phyloP scores from a whole-genome alignment of 2,113 vertebrate species.

The Glaucomys volans region DNA sequence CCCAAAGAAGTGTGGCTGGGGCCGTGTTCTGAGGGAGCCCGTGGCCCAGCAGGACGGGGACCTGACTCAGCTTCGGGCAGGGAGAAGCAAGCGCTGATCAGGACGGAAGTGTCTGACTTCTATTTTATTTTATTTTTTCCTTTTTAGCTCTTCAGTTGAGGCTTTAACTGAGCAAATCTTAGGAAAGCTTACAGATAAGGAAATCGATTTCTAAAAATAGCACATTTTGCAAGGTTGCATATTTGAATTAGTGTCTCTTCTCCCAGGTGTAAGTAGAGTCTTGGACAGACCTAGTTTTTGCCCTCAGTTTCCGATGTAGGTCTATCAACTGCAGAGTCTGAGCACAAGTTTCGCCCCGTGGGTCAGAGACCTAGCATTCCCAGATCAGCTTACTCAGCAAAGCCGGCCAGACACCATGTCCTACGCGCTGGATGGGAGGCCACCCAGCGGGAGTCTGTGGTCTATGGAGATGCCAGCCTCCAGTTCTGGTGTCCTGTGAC shows the following conservation, averaged over 20 bases:
- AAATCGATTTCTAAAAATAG: background rate
- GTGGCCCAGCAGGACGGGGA: fast-evolving
- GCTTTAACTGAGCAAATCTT: background rate
- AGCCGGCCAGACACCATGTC: fast-evolving
- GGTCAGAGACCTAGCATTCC: background rate
- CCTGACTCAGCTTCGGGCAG: too few relatives aligned
- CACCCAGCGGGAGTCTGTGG: fast-evolving
- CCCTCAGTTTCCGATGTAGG: background rate
- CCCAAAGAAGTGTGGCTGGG: background rate
- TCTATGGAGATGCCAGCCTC: fast-evolving
- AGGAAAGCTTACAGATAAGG: background rate
- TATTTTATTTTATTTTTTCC: too few relatives aligned
- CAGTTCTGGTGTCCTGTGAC: fast-evolving
- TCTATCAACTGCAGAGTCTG: background rate
- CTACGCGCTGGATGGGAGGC: fast-evolving
- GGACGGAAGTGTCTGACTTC: background rate
- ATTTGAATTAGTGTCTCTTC: background rate
- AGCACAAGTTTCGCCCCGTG: background rate
- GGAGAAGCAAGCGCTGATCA: fast-evolving
- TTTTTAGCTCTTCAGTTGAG: background rate
- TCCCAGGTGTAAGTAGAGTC: background rate
- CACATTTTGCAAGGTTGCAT: background rate
- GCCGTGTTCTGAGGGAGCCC: background rate
- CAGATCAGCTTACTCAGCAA: background rate
- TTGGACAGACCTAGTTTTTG: background rate